phyloP scores from a whole-genome alignment of 2,797 vertebrate species.

The Alcedo atthis region DNA sequence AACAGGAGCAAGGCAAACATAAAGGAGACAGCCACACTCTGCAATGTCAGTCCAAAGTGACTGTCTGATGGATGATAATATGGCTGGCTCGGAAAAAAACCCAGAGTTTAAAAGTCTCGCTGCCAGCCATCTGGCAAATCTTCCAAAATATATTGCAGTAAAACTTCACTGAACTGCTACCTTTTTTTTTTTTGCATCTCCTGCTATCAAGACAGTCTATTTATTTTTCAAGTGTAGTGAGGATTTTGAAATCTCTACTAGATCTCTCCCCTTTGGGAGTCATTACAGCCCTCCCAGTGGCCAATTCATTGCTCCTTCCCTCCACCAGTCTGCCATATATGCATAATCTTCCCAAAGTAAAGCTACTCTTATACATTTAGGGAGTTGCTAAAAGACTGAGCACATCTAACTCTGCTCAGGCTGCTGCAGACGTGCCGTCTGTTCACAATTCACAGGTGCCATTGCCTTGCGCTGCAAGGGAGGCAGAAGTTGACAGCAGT shows the following conservation, averaged over 20 bases:
- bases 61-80: conserved; percentile 44
- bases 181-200: not conserved
- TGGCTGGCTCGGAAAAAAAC: conserved; percentile 24
- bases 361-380: not conserved
- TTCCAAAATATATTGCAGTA: conserved; percentile 2
- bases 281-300: not conserved
- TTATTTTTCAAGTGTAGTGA: not conserved
- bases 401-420: not conserved
- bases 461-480: not conserved
- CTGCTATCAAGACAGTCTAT: not conserved
- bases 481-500: not conserved
- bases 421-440: not conserved
- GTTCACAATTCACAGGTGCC: not conserved
- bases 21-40: conserved; percentile 32
- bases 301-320: not conserved
- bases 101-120: conserved; percentile 31
- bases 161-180: not conserved
- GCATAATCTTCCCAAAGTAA: not conserved
- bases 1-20: conserved; percentile 35
- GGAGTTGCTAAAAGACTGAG: not conserved
- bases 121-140: conserved; percentile 48
- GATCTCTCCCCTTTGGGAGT: not conserved
- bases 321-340: not conserved
- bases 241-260: not conserved
- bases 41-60: conserved; percentile 59